Conservation (phyloP, 2,797 vertebrate species). For the Enteromius anoplus region DNA sequence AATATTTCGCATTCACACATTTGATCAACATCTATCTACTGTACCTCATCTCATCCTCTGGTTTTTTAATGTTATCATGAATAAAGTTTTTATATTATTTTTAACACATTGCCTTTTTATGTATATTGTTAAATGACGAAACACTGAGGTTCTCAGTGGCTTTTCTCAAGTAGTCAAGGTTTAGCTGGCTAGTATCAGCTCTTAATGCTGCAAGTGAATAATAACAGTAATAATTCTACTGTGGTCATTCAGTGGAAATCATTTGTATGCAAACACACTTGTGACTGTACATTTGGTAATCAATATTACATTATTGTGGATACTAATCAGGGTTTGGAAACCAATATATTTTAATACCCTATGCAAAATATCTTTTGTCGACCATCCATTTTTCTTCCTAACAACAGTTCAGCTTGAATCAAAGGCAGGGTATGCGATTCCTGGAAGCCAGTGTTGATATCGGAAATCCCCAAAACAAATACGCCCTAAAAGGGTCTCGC, state of each 20-base stretch:
- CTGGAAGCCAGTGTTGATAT: no score
- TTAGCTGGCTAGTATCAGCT: not conserved
- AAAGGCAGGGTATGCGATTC: no score
- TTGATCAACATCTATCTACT: not conserved
- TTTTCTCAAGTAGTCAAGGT: not conserved
- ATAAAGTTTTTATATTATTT: slow-evolving; percentile 37
- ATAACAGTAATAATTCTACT: not conserved
- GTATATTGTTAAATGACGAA: slow-evolving; percentile 3
- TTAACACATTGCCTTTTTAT: not conserved
- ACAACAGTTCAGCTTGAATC: no score
- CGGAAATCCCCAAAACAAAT: no score
- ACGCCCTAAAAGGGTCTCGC: no score
- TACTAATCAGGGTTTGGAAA: no score
- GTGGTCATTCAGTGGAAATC: not conserved
- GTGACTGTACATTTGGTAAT: not conserved
- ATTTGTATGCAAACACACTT: not conserved
- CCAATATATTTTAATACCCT: no score
- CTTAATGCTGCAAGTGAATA: not conserved
- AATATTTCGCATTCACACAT: not conserved
- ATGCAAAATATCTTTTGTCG: no score
- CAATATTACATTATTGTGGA: no score
- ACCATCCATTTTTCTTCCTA: no score
- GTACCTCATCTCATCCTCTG: not conserved
- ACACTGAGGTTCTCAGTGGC: not conserved
- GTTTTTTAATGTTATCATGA: not conserved